phyloP scores from a whole-genome alignment of 2,888 invertebrate genomes.

The Camponotus fellah region DNA sequence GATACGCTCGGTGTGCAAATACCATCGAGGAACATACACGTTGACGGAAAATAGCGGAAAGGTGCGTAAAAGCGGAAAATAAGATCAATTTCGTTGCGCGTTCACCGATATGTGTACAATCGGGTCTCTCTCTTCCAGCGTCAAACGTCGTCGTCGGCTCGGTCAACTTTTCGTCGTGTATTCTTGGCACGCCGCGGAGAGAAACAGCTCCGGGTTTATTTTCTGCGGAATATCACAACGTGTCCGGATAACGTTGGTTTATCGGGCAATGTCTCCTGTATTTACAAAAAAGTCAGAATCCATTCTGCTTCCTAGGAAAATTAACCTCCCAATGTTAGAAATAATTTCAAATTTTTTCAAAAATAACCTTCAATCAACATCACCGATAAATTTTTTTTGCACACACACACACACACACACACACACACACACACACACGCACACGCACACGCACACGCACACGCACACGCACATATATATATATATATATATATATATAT shows the following conservation, averaged over 20 bases:
- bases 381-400: too few species aligned
- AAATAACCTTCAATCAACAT: too few species aligned
- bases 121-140: background rate
- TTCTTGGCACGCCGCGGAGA: slow-evolving; percentile 73
- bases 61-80: slow-evolving; percentile 52
- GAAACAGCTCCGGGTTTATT: slow-evolving; percentile 74
- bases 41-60: slow-evolving; percentile 8
- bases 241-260: slow-evolving; percentile 71
- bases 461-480: too few species aligned
- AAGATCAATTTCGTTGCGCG: slow-evolving; percentile 47
- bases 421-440: too few species aligned
- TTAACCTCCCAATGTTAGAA: too few species aligned
- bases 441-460: too few species aligned
- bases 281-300: slow-evolving; percentile 44
- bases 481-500: too few species aligned
- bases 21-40: background rate
- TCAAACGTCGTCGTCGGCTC: slow-evolving; percentile 26
- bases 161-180: slow-evolving; percentile 62
- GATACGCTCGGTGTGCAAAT: slow-evolving; percentile 37
- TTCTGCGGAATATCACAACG: slow-evolving; percentile 79
- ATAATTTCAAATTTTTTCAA: too few species aligned
- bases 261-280: slow-evolving; percentile 66
- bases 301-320: slow-evolving; percentile 11
- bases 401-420: too few species aligned
- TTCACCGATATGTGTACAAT: background rate